Evolutionary conservation across 2,113 vertebrate species (phyloP).

Genomic region (Gavialis gangeticus): DNA sequence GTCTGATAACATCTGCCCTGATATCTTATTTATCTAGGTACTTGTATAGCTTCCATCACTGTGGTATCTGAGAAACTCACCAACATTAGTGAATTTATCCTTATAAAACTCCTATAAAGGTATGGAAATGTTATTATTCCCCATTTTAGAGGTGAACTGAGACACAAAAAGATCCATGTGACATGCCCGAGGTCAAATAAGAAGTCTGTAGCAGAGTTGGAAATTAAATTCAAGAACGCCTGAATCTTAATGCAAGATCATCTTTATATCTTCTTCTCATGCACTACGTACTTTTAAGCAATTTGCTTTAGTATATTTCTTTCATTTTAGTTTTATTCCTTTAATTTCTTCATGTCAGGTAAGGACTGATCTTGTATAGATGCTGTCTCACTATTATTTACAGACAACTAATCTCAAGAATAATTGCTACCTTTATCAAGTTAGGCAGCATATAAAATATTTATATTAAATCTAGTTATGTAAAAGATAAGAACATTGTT

Average conservation of each 20-base stretch:
- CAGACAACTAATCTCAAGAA: neutral
- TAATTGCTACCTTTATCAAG: neutral
- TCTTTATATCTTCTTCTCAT: conserved; percentile 3
- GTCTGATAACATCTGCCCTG: neutral
- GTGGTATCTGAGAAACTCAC: neutral
- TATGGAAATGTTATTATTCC: neutral
- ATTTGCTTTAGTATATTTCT: neutral
- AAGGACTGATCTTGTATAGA: neutral
- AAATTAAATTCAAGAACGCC: neutral
- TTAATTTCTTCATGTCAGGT: neutral
- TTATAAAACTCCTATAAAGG: neutral
- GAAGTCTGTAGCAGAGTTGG: neutral
- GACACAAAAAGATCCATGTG: neutral
- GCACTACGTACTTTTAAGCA: neutral
- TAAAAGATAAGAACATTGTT: neutral
- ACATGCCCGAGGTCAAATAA: neutral
- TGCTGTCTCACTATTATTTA: neutral
- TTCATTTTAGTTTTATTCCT: conserved; percentile 1
- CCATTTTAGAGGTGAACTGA: neutral
- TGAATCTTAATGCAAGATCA: neutral
- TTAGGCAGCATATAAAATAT: neutral
- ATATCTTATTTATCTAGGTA: neutral
- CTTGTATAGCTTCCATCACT: neutral
- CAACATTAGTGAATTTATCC: neutral
- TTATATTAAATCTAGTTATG: neutral